Conservation (phyloP, 2,113 vertebrate genomes). For the Turnix velox region DNA sequence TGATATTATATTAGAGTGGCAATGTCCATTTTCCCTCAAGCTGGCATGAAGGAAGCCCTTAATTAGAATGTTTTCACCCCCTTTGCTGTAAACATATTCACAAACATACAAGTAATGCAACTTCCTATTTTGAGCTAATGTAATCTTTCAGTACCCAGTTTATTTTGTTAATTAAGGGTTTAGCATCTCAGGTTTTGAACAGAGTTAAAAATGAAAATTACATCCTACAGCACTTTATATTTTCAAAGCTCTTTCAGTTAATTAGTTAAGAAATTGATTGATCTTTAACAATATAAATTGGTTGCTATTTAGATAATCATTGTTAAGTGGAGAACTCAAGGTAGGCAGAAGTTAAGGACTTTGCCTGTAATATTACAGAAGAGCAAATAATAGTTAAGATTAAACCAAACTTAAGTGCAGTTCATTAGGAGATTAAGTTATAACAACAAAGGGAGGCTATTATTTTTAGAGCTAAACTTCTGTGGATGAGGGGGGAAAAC, state of each 20-base stretch:
- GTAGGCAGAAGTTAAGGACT: neutral
- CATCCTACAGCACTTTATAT: neutral
- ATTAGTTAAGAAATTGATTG: neutral
- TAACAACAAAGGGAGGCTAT: neutral
- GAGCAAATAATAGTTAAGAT: neutral
- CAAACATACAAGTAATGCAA: accelerated
- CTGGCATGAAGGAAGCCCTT: neutral
- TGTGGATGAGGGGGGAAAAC: neutral
- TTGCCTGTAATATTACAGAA: neutral
- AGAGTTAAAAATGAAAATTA: neutral
- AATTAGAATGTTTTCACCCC: neutral
- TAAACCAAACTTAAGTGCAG: neutral
- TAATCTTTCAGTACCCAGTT: neutral
- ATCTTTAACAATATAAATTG: neutral
- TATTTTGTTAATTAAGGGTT: neutral
- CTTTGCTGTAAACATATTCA: accelerated
- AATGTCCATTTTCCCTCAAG: neutral
- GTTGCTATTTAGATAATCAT: neutral
- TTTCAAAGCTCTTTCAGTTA: neutral
- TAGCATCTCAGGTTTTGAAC: neutral
- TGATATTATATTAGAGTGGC: neutral
- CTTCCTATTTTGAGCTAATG: neutral
- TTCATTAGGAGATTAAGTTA: neutral
- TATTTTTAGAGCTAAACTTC: neutral
- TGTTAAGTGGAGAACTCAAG: neutral